Evolutionary conservation across 2,797 vertebrate species (phyloP).

Genomic region (Nannoperca australis): DNA sequence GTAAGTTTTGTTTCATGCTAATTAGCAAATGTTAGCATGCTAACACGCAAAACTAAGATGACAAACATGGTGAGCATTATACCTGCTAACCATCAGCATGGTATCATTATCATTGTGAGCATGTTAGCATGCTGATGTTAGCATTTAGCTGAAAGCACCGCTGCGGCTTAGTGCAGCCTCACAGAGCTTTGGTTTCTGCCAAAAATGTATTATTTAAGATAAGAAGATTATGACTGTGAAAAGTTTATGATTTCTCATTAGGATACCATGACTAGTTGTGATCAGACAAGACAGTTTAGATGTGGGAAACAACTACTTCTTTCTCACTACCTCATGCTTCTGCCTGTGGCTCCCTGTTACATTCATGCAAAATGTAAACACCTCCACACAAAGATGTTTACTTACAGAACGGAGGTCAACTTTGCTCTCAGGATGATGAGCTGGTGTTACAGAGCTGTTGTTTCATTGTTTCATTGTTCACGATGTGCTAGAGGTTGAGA

Average conservation of each 20-base stretch:
- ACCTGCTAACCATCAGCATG: background rate
- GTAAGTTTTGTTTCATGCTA: background rate
- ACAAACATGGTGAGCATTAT: background rate
- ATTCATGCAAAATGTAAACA: conserved; percentile 17
- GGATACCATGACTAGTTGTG: background rate
- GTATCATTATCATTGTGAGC: background rate
- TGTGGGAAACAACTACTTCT: conserved; percentile 7
- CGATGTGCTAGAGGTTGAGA: conserved; percentile 13
- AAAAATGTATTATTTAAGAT: background rate
- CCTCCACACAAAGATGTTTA: conserved; percentile 10
- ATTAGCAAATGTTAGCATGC: background rate
- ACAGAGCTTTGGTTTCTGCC: background rate
- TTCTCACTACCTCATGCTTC: background rate
- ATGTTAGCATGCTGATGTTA: background rate
- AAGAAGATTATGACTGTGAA: background rate
- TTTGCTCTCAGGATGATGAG: conserved; percentile 13
- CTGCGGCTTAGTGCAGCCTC: background rate
- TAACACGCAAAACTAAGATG: background rate
- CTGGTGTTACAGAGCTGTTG: conserved; percentile 31
- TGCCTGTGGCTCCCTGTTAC: conserved; percentile 9
- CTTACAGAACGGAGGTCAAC: conserved; percentile 4
- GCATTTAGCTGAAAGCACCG: background rate
- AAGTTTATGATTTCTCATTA: background rate
- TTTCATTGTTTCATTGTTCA: conserved; percentile 35
- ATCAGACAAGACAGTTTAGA: background rate